These are phyloP conservation scores for Meteorus cinctellus DNA, from an alignment of 2,888 invertebrate species.

Conservation along the genomic window DNA sequence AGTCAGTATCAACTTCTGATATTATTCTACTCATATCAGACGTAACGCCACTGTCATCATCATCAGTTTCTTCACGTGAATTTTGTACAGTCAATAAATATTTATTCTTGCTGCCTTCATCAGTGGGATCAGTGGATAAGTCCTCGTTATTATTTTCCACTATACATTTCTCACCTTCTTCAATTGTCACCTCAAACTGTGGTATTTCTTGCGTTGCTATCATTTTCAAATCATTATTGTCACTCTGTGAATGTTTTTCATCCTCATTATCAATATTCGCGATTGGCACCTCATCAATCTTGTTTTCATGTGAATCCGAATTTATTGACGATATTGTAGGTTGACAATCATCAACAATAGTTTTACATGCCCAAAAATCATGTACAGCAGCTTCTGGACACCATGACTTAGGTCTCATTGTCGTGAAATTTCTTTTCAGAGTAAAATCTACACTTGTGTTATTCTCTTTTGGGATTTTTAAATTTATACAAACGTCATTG, in stretches of 20 bases:
- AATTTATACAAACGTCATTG: conserved; percentile 42
- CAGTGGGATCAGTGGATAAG: conserved; percentile 27
- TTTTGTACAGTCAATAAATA: conserved; percentile 57
- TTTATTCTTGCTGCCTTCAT: conserved; percentile 45
- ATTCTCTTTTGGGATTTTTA: conserved; percentile 44
- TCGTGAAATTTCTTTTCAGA: conserved; percentile 48
- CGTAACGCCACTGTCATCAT: conserved; percentile 82
- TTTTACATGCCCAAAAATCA: conserved; percentile 39
- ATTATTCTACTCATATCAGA: conserved; percentile 81
- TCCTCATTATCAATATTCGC: conserved; percentile 54
- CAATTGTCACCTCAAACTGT: conserved; percentile 56
- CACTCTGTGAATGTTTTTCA: conserved; percentile 51
- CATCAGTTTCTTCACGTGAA: conserved; percentile 74
- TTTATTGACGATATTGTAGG: conserved; percentile 1
- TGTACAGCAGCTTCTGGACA: conserved; percentile 32
- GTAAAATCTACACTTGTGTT: conserved; percentile 62
- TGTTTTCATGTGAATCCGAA: conserved; percentile 11
- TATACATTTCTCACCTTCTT: conserved; percentile 54
- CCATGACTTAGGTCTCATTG: conserved; percentile 42
- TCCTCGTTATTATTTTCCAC: conserved; percentile 46
- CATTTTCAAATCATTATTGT: conserved; percentile 26
- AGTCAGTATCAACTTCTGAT: conserved; percentile 80
- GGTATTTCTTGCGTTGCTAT: conserved; percentile 44
- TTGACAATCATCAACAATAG: background rate
- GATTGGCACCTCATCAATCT: background rate